Percentiles rank a stretch among this genome's conserved stretches.
These are phyloP conservation scores for Falco novaeseelandiae DNA, from an alignment of 2,797 vertebrate species.

Conservation along the genomic window DNA sequence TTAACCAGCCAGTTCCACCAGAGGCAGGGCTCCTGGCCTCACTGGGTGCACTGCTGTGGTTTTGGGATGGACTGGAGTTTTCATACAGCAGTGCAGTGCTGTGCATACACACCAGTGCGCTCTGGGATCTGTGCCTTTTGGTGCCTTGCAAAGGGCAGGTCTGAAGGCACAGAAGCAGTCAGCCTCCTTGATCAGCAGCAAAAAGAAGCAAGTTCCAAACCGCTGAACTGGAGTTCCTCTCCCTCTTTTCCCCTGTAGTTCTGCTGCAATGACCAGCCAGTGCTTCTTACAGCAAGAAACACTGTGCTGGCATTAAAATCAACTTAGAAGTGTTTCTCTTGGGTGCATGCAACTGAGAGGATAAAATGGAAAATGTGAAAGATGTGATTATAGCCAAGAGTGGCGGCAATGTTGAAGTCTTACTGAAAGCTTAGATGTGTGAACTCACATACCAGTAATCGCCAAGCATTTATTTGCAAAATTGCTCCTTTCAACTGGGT, in stretches of 20 bases:
- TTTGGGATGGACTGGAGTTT: not conserved
- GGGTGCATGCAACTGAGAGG: not conserved
- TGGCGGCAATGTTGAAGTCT: not conserved
- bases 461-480: not conserved
- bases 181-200: not conserved
- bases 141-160: not conserved
- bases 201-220: not conserved
- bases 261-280: not conserved
- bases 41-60: accelerated
- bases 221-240: not conserved
- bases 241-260: not conserved
- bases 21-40: not conserved
- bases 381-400: not conserved
- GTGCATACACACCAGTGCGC: accelerated
- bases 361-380: not conserved
- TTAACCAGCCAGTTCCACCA: accelerated
- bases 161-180: not conserved
- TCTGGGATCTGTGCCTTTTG: accelerated
- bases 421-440: not conserved
- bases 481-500: not conserved
- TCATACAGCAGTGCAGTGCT: not conserved
- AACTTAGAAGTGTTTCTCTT: not conserved
- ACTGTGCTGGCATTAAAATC: not conserved
- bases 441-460: not conserved
- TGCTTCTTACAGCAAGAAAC: not conserved